phyloP scores from a whole-genome alignment of 64 coral and sea anemone genomes.

The Dendronephthya gigantea region DNA sequence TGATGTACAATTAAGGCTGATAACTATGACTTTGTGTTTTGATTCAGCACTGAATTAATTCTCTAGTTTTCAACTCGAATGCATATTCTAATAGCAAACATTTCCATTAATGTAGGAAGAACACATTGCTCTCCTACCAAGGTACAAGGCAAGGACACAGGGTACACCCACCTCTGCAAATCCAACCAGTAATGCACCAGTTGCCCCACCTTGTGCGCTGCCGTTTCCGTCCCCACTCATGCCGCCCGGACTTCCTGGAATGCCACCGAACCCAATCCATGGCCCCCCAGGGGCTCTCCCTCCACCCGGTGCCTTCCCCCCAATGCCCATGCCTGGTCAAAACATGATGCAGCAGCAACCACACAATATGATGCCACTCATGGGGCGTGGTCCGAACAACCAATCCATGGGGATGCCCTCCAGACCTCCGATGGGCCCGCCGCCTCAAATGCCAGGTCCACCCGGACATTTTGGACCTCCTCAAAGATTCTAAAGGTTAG shows the following conservation, averaged over 20 bases:
- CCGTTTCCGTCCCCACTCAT: conserved; percentile 34
- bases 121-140: conserved; percentile 59
- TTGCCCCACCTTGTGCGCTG: conserved; percentile 27
- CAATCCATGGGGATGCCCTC: neutral
- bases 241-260: conserved; percentile 43
- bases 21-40: no score
- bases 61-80: neutral
- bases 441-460: neutral
- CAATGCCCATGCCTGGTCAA: neutral
- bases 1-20: no score
- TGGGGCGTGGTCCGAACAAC: neutral
- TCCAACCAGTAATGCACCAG: conserved; percentile 32
- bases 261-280: neutral
- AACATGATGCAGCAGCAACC: neutral
- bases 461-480: neutral
- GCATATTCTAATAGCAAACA: neutral
- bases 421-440: neutral
- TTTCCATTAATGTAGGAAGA: conserved; percentile 50
- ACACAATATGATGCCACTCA: neutral
- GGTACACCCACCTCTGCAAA: conserved; percentile 54
- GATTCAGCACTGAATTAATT: no score
- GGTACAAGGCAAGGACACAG: conserved; percentile 71
- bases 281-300: neutral
- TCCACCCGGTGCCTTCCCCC: neutral
- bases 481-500: neutral